Evolutionary conservation across 1,140 invertebrate species (phyloP).

Genomic region (Drosophila virilis): DNA sequence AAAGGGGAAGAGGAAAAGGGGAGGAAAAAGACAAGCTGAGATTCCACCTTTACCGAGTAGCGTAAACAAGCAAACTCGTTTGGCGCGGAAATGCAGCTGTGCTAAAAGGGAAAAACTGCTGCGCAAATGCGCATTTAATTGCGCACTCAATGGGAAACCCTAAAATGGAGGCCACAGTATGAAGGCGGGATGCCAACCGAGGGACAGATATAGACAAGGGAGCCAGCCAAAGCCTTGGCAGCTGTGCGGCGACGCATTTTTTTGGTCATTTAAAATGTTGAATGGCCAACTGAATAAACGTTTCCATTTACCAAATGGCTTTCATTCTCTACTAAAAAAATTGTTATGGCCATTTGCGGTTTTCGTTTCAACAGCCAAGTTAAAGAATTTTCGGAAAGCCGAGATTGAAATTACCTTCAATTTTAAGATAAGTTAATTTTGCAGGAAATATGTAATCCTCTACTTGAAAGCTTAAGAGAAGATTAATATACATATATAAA

Average conservation of each 20-base stretch:
- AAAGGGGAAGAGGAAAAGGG: neutral
- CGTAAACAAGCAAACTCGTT: slow-evolving; percentile 48
- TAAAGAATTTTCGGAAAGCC: neutral
- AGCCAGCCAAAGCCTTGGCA: slow-evolving; percentile 10
- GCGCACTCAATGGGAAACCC: slow-evolving; percentile 40
- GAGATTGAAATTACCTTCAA: neutral
- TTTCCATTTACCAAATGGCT: slow-evolving; percentile 13
- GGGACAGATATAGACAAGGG: neutral
- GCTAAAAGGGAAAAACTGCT: slow-evolving; percentile 22
- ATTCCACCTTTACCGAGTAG: slow-evolving; percentile 20
- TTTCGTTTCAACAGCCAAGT: neutral
- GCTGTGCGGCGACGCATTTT: slow-evolving; percentile 27
- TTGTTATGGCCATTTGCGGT: slow-evolving; percentile 6
- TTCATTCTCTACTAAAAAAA: neutral
- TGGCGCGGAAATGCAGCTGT: slow-evolving; percentile 42
- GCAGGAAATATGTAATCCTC: too few relatives aligned
- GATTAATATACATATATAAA: too few relatives aligned
- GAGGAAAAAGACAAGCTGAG: neutral
- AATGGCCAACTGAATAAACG: slow-evolving; percentile 25
- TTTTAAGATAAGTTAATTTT: too few relatives aligned
- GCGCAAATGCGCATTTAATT: slow-evolving; percentile 53
- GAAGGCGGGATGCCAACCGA: neutral
- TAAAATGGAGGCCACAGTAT: slow-evolving; percentile 9
- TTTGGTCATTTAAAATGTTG: slow-evolving; percentile 27
- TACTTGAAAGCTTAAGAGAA: too few relatives aligned